Base-by-base conservation (phyloP, 2,797 vertebrate genomes). In the Pteropus rufus region DNA sequence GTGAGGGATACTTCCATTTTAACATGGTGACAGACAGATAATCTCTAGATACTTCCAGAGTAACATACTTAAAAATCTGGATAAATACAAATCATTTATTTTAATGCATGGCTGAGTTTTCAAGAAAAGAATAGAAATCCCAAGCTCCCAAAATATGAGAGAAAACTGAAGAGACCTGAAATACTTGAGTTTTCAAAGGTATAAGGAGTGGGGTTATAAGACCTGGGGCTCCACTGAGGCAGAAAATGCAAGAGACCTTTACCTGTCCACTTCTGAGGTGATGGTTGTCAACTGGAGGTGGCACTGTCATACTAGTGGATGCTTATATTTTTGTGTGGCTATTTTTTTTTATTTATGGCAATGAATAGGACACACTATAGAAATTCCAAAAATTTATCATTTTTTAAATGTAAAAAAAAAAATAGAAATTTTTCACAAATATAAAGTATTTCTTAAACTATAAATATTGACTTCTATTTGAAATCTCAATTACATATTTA, bases 401-500 rank as follows among this genome's bases (percentile, higher is more conserved):
- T 80, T 26, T 21, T 39, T 19, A 62, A 52, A n/a, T 39, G 5
- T 16, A 86, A 90, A 82, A 81, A 82, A 81, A 76, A 87, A 10
- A 44, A 46, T 2, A 46, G 14, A 49, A 49, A 49, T 16, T 49
- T 49, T 49, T 49, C 49, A 49, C 5, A 5, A 49, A 49, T 16
- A 49, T 49, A 16, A 49, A 88, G 9, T 23, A 19, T 67, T 81
- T 41, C 49, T 75, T 85, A 58, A 85, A 52, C 15, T 54, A 5
- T 18, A 73, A 83, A 26, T 56, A 89, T 69, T 80, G 85, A 94
- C 52, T 44, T 94, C 15, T 67, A 49, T 36, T 62, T 83, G 12
- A 14, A 72, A 80, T 70, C 41, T 65, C 39, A 67, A 34, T 44
- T 72, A 12, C 7, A 56, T 54, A 44, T 65, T 58, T 67, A 44